phyloP scores from a whole-genome alignment of 2,113 vertebrate genomes.

The Neopipo cinnamomea region DNA sequence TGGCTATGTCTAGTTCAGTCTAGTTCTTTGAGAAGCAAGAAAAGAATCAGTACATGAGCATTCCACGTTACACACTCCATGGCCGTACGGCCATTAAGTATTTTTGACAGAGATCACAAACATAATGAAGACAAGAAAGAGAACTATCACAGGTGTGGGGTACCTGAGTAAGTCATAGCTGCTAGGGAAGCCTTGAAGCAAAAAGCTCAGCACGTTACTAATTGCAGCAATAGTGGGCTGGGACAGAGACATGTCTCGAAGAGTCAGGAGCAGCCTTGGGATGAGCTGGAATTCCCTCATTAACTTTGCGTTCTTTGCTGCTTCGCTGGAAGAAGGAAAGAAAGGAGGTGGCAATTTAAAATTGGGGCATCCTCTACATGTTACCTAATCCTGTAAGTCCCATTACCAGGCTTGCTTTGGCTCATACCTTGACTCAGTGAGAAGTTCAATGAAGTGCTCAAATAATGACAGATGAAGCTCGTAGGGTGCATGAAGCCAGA shows the following conservation, averaged over 20 bases:
- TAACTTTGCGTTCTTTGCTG: constrained; percentile 92
- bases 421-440: constrained; percentile 93
- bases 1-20: not conserved
- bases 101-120: not conserved
- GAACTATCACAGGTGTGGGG: not conserved
- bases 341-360: not conserved
- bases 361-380: not conserved
- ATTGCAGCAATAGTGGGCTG: constrained; percentile 92
- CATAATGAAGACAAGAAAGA: not conserved
- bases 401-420: not conserved
- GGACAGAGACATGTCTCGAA: constrained; percentile 90
- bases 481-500: constrained; percentile 98
- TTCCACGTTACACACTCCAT: not conserved
- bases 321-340: constrained; percentile 80
- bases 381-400: not conserved
- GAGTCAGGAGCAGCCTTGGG: constrained; percentile 89
- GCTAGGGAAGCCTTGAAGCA: constrained; percentile 94
- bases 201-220: constrained; percentile 91
- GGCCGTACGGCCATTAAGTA: not conserved
- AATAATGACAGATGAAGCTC: constrained; percentile 97
- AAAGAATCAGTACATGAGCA: not conserved
- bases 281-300: constrained; percentile 96
- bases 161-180: constrained; percentile 93
- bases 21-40: not conserved
- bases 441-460: constrained; percentile 96